Evolutionary conservation across 1,140 invertebrate species (phyloP).

Genomic region (Ceratina japonica): DNA sequence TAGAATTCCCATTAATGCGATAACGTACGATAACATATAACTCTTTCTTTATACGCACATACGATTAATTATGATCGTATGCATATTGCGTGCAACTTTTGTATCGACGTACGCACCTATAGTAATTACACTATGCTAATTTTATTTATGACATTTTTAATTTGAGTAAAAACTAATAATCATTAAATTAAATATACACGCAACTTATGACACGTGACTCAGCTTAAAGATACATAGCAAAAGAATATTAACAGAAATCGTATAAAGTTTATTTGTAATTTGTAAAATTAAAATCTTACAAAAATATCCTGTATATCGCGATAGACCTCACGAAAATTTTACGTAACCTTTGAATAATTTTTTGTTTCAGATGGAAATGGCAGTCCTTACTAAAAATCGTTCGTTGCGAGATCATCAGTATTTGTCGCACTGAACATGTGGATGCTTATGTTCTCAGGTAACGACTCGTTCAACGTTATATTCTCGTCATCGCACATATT

Average conservation of each 20-base stretch:
- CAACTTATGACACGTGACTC: too few relatives aligned
- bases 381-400: constrained; percentile 94
- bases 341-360: neutral
- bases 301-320: too few relatives aligned
- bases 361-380: constrained; percentile 87
- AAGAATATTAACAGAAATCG: too few relatives aligned
- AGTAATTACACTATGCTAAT: too few relatives aligned
- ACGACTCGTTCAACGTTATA: constrained; percentile 50
- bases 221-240: too few relatives aligned
- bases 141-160: too few relatives aligned
- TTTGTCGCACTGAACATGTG: constrained; percentile 91
- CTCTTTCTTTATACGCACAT: neutral
- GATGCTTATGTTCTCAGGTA: constrained; percentile 98
- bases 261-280: neutral
- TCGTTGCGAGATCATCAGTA: constrained; percentile 97
- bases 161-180: too few relatives aligned
- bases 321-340: too few relatives aligned
- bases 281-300: neutral
- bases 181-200: too few relatives aligned
- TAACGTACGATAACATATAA: neutral
- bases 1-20: neutral
- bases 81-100: neutral
- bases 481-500: too few relatives aligned
- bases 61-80: neutral
- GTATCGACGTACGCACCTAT: too few relatives aligned